Evolutionary conservation across 2,113 vertebrate species (phyloP).

Genomic region (Phrynocephalus versicolor): DNA sequence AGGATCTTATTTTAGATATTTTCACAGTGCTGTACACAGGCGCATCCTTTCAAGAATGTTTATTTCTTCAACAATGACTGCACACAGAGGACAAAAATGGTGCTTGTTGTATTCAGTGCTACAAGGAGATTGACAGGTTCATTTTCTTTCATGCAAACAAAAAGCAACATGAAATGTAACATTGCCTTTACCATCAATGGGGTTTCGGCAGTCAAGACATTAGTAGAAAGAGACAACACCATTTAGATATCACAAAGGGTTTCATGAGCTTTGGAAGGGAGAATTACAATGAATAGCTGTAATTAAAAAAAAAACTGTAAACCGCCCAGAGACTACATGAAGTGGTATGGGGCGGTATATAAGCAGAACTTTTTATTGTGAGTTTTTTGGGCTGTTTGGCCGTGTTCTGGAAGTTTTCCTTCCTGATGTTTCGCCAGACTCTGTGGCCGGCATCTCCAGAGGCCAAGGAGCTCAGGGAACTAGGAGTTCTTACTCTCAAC

Average conservation of each 20-base stretch:
- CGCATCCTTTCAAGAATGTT: accelerated
- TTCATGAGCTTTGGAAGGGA: not conserved
- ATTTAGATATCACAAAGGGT: not conserved
- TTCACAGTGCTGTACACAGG: not conserved
- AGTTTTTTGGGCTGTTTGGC: no score
- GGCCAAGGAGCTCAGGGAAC: no score
- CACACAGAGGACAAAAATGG: not conserved
- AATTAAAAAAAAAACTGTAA: no score
- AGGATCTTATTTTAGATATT: not conserved
- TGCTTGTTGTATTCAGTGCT: not conserved
- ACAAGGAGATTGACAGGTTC: not conserved
- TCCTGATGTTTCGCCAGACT: no score
- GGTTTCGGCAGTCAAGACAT: not conserved
- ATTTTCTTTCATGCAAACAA: not conserved
- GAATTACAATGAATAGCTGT: no score
- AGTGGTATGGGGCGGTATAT: no score
- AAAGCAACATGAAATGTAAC: not conserved
- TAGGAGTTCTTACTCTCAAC: no score
- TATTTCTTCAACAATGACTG: not conserved
- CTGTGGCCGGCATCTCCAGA: no score
- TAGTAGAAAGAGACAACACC: not conserved
- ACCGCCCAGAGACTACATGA: no score
- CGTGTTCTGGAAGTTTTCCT: no score
- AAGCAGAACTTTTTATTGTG: no score
- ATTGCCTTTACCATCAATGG: not conserved